Conservation (phyloP, 1,140 invertebrate genomes). For the Anastrepha obliqua region DNA sequence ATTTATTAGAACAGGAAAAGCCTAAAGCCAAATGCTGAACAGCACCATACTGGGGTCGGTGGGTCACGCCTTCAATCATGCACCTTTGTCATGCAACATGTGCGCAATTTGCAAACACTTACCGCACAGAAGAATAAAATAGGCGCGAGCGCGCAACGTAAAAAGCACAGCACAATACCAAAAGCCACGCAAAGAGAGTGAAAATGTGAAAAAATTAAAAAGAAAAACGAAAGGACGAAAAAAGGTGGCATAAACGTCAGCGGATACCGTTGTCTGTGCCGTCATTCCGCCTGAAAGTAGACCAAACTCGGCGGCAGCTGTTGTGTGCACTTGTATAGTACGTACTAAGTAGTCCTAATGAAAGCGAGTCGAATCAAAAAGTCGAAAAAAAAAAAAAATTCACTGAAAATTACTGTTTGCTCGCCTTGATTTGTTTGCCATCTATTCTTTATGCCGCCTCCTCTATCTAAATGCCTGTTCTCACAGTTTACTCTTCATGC, state of each 20-base stretch:
- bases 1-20: not conserved
- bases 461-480: not conserved
- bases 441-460: not conserved
- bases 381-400: not conserved
- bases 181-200: not conserved
- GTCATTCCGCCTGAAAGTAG: constrained; percentile 45
- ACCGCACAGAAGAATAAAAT: not conserved
- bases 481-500: not conserved
- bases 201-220: not conserved
- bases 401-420: constrained; percentile 39
- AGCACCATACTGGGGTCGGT: not conserved
- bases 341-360: constrained; percentile 7
- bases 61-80: not conserved
- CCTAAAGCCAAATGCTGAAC: constrained; percentile 23
- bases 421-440: constrained; percentile 9
- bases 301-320: constrained; percentile 9
- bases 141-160: not conserved
- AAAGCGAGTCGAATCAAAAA: constrained; percentile 4
- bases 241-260: constrained; percentile 11
- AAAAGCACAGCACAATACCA: not conserved
- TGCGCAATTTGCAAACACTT: constrained; percentile 28
- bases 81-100: constrained; percentile 45
- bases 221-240: not conserved
- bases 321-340: not conserved
- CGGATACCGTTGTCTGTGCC: constrained; percentile 32